These are phyloP conservation scores for Decapterus maruadsi DNA, from an alignment of 2,797 vertebrate species.

Conservation along the genomic window DNA sequence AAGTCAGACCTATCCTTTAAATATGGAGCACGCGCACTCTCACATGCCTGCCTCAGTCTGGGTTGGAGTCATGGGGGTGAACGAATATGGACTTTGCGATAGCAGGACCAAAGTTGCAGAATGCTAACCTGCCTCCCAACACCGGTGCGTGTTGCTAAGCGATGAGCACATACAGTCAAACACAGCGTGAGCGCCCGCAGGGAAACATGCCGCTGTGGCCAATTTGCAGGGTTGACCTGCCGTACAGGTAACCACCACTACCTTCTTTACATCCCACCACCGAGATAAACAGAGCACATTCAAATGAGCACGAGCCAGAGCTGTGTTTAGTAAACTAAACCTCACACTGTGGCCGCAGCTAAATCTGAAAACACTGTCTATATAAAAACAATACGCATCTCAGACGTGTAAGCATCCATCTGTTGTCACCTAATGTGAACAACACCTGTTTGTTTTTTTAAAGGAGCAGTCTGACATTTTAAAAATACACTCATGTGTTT, in stretches of 20 bases:
- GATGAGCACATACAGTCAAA: slow-evolving; percentile 33
- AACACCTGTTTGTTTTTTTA: not conserved
- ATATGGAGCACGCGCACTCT: slow-evolving; percentile 49
- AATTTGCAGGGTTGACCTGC: slow-evolving; percentile 23
- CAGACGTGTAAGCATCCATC: not conserved
- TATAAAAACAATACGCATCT: not conserved
- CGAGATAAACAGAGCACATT: not conserved
- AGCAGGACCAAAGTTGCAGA: slow-evolving; percentile 56
- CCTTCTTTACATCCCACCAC: slow-evolving; percentile 19
- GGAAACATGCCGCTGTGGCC: slow-evolving; percentile 26
- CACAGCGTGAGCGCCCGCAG: slow-evolving; percentile 25
- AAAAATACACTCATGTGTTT: not conserved
- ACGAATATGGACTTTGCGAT: slow-evolving; percentile 58
- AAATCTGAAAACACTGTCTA: not conserved
- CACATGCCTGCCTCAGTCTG: slow-evolving; percentile 41
- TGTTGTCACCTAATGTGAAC: not conserved
- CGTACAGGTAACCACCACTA: not conserved
- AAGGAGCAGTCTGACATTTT: not conserved
- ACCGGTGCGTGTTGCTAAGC: slow-evolving; percentile 25
- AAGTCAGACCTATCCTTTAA: slow-evolving; percentile 53
- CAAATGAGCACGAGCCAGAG: slow-evolving; percentile 1
- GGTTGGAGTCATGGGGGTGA: slow-evolving; percentile 57
- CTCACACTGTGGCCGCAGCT: not conserved
- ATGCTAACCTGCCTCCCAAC: slow-evolving; percentile 46
- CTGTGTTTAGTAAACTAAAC: not conserved